Conservation (phyloP, 2,888 invertebrate species). For the Melieria omissa region DNA sequence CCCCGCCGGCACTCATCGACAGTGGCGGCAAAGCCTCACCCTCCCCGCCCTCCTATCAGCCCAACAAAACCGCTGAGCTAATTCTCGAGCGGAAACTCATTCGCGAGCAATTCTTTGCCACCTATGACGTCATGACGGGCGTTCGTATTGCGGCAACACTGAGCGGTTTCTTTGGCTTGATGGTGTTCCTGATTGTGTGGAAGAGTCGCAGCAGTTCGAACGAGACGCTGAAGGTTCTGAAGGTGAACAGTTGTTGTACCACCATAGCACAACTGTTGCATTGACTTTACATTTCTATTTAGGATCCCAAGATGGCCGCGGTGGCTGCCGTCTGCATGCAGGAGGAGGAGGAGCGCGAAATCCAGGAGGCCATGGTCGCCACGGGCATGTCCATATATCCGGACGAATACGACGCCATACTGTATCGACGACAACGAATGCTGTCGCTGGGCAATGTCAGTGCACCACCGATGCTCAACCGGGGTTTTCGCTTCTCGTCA, state of each 20-base stretch:
- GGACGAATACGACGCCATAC: conserved; percentile 67
- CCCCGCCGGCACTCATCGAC: conserved; percentile 44
- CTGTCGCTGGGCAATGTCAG: conserved; percentile 77
- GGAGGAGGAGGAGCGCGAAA: conserved; percentile 78
- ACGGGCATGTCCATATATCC: conserved; percentile 69
- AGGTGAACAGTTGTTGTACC: conserved; percentile 54
- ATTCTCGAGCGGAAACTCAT: conserved; percentile 74
- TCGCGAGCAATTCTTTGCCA: conserved; percentile 85
- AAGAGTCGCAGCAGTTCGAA: conserved; percentile 86
- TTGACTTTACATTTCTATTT: conserved; percentile 35
- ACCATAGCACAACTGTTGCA: background rate
- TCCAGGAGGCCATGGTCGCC: conserved; percentile 80
- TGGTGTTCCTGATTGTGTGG: conserved; percentile 91
- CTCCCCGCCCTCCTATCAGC: conserved; percentile 44
- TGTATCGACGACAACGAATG: conserved; percentile 70
- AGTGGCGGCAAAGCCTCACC: conserved; percentile 48
- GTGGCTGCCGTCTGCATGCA: conserved; percentile 82
- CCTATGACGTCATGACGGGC: conserved; percentile 94
- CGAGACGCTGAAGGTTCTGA: conserved; percentile 76
- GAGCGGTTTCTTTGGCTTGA: conserved; percentile 90
- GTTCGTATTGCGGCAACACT: conserved; percentile 91
- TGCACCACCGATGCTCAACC: conserved; percentile 69
- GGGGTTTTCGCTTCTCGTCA: conserved; percentile 72
- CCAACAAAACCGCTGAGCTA: conserved; percentile 53
- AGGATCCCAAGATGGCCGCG: conserved; percentile 82